Evolutionary conservation across 2,113 vertebrate species (phyloP).

Genomic region (Salvelinus alpinus): DNA sequence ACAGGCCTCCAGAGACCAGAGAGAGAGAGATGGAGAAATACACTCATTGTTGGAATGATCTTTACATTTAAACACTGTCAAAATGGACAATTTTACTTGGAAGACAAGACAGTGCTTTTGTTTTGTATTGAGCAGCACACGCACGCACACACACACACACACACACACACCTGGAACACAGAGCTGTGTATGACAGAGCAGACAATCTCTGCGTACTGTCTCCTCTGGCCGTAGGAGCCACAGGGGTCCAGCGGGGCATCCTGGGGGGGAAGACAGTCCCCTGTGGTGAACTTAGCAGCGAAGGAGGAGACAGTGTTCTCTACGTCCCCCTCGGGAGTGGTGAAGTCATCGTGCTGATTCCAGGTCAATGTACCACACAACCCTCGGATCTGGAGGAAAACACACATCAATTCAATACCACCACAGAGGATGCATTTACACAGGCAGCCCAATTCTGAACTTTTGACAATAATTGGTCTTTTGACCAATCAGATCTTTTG

Average conservation of each 20-base stretch:
- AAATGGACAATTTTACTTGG: no score
- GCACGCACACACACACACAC: background rate
- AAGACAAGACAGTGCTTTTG: no score
- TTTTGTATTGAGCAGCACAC: no score
- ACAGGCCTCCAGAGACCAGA: slow-evolving; percentile 70
- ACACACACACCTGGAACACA: slow-evolving; percentile 78
- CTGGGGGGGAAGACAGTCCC: slow-evolving; percentile 57
- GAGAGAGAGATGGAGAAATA: background rate
- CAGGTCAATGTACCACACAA: slow-evolving; percentile 89
- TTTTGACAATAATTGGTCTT: no score
- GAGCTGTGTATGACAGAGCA: slow-evolving; percentile 75
- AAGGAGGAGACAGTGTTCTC: slow-evolving; percentile 78
- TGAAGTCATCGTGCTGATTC: slow-evolving; percentile 89
- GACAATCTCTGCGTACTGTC: slow-evolving; percentile 68
- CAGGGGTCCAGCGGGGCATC: slow-evolving; percentile 64
- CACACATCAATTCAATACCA: background rate
- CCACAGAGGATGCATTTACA: no score
- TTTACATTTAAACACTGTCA: no score
- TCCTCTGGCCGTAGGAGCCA: slow-evolving; percentile 69
- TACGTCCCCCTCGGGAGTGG: slow-evolving; percentile 83
- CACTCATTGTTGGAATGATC: no score
- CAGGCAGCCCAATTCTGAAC: no score
- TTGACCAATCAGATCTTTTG: no score
- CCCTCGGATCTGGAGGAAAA: slow-evolving; percentile 79
- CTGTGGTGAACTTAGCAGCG: slow-evolving; percentile 73